Evolutionary conservation across 2,113 vertebrate genomes (phyloP), one percentile per base, ranked within the genome.

Genomic region (Neolamprologus toae): DNA sequence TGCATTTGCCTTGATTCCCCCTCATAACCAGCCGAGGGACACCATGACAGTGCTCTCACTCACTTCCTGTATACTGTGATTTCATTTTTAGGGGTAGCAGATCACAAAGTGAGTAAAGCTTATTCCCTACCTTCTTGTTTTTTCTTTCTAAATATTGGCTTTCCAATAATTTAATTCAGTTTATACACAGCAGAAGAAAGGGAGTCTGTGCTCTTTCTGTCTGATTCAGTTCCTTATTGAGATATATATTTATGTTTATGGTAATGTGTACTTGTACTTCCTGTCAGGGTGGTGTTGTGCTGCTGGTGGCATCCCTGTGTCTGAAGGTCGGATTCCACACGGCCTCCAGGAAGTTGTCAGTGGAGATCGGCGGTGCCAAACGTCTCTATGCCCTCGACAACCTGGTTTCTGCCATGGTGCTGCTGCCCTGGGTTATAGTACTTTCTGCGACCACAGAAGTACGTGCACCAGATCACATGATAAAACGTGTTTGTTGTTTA

Each of bases 21-120:
- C 28, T 17, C 14, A 17, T 40, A 57, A 89, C 92, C 89, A 99
- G 99, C 98, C 89, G 99, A 99, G 93, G 99, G 98, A 47, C 98
- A 98, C 92, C 99, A 99, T 84, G 98, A 99, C 95, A 99, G 99
- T 76, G 98, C 98, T 54, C 97, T 99, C 79, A 99, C 98, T 42
- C 99, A 99, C 83, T 97, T 98, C 86, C 96, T 99, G 8, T 98
- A 99, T 90, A 99, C 98, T 16, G 95, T 97, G 68, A 99, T 99
- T 78, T 96, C 98, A 37, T 98, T 99, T 93, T 92, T 99, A 55
- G 99, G 99, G 9, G 97, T 99, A 86, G 98, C 98, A 31, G 99
- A 99, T 93, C 99, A 99, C 92, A 99, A 99, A 97, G 99, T 99
- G 95, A 95, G 93, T 7, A n/a, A 26, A 42, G 26, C 16, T 26